Percentiles rank a stretch among this genome's conserved stretches.
Conservation (phyloP, 2,113 vertebrate genomes). For the Solea solea region DNA sequence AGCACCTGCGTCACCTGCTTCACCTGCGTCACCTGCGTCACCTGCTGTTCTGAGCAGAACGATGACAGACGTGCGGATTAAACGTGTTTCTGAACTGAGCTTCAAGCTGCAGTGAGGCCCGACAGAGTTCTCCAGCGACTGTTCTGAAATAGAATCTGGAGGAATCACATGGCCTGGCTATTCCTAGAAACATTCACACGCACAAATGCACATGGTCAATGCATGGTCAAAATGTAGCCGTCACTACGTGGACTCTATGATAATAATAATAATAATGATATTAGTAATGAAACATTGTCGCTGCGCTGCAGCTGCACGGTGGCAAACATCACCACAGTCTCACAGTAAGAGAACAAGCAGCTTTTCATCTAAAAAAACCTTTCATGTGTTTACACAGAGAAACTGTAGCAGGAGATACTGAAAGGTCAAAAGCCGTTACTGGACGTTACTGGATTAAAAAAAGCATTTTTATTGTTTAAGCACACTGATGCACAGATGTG, state of each 20-base stretch:
- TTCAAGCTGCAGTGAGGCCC: conserved; percentile 18
- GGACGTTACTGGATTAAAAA: too few relatives aligned
- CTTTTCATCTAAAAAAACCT: not conserved
- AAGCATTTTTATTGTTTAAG: too few relatives aligned
- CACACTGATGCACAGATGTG: too few relatives aligned
- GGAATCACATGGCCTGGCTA: conserved; percentile 80
- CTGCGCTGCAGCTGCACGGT: not conserved
- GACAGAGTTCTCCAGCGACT: conserved; percentile 19
- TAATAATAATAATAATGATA: not conserved
- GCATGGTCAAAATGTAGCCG: conserved; percentile 26
- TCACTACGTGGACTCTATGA: not conserved
- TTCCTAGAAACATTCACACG: conserved; percentile 64
- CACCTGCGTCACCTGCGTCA: not conserved
- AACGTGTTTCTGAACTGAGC: conserved; percentile 19
- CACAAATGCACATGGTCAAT: not conserved
- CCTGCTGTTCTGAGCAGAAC: not conserved
- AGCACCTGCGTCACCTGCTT: not conserved
- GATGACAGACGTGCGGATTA: conserved; percentile 6
- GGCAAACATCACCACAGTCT: not conserved
- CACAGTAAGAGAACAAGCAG: not conserved
- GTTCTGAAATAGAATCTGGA: conserved; percentile 76
- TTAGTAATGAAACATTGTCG: not conserved
- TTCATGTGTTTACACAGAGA: not conserved
- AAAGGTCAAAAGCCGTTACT: too few relatives aligned
- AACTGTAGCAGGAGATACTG: too few relatives aligned